Evolutionary conservation across 2,113 vertebrate genomes (phyloP).

Genomic region (Vulpes ferrilata): DNA sequence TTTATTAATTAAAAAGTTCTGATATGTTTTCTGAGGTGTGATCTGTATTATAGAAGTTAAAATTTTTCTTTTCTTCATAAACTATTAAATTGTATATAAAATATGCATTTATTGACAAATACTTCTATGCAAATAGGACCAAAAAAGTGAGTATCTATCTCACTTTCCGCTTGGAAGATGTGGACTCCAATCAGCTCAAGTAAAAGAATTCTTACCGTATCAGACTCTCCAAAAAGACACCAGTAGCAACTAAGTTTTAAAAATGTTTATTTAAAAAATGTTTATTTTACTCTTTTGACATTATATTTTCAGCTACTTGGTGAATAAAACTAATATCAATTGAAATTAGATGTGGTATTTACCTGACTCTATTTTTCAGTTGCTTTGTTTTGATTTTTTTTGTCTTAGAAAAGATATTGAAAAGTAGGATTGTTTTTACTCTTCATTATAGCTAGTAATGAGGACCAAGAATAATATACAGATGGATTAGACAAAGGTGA

Average conservation of each 20-base stretch:
- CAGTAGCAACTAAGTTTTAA: conserved; percentile 67
- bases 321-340: conserved; percentile 38
- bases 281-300: conserved; percentile 55
- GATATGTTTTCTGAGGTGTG: conserved; percentile 27
- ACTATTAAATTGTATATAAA: conserved; percentile 70
- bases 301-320: conserved; percentile 4
- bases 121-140: conserved; percentile 55
- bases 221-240: conserved; percentile 69
- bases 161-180: conserved; percentile 73
- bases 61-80: conserved; percentile 28
- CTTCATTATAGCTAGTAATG: background rate
- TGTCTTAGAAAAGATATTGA: background rate
- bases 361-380: background rate
- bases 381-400: background rate
- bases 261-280: conserved; percentile 72
- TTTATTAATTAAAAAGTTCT: background rate
- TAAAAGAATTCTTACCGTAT: conserved; percentile 46
- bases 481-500: background rate
- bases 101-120: conserved; percentile 81
- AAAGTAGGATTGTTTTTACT: background rate
- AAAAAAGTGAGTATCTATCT: conserved; percentile 77
- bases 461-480: background rate
- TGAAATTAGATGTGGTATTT: background rate
- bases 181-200: conserved; percentile 75
- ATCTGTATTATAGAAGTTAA: background rate